Evolutionary conservation across 2,113 vertebrate species (phyloP), one percentile per base, ranked within the genome.

Genomic region (Ophiodon elongatus): DNA sequence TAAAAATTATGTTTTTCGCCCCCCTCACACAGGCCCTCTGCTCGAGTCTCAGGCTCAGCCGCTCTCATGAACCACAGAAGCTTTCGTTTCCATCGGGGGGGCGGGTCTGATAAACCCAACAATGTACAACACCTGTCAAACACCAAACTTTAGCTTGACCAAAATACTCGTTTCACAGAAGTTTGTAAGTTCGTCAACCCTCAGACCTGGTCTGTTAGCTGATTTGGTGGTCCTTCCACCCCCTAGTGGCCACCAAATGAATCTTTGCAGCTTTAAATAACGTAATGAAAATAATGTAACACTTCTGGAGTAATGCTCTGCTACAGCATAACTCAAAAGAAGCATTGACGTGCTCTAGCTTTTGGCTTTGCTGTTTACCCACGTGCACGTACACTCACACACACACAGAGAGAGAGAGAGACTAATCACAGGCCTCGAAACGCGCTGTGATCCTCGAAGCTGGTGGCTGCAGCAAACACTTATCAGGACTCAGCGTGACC

Each of bases 401-500:
- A 60, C 10, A 63, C 57, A 47, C 23, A 60, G n/a, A 65, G 27
- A 64, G 10, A 1, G 35, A 66, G 17, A 47, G 41, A 31, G 25
- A 47, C 50, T 75, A 79, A 76, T 79, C 47, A 64, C 56, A 69
- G 62, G 41, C 50, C 57, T 57, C 14, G 11, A 62, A 14, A 67
- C 25, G 76, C 41, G 35, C 27, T 27, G n/a, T 72, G 65, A 59
- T 66, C 37, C 54, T 71, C 10, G 4, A 45, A n/a, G 33, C 23
- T 50, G 35, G 54, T 69, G 47, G 47, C 78, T 82, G 56, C 29
- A 74, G 47, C 60, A 66, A 69, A 78, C 77, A 59, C 43, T 52
- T 60, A 72, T 47, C 47, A 35, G 63, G 74, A 69, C 68, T 75
- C 47, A 72, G 45, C 92, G 41, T 76, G 90, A 89, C 73, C 43